phyloP scores from a whole-genome alignment of 2,888 invertebrate genomes.

The Anticlea derivata region DNA sequence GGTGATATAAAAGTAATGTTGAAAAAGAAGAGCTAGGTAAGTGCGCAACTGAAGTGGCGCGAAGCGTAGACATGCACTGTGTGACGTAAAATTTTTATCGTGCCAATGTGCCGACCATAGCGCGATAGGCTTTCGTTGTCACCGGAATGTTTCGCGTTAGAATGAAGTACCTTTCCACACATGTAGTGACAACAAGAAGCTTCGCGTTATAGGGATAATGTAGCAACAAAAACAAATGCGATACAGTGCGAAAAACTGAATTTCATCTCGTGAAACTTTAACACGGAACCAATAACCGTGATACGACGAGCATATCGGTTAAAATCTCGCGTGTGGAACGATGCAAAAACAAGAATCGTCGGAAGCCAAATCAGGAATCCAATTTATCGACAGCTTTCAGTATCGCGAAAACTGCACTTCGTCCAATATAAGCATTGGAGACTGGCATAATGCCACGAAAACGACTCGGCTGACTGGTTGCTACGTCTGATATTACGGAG shows the following conservation, averaged over 20 bases:
- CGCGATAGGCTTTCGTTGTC: too few species aligned
- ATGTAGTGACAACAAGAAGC: too few species aligned
- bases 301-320: constrained; percentile 3
- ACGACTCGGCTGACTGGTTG: constrained; percentile 1
- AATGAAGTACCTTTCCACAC: too few species aligned
- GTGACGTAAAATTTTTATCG: too few species aligned
- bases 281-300: constrained; percentile 2
- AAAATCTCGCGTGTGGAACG: constrained; percentile 13
- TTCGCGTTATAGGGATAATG: too few species aligned
- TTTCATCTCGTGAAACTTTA: not conserved
- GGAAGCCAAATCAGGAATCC: constrained; percentile 25
- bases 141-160: too few species aligned
- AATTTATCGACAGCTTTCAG: constrained; percentile 28
- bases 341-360: constrained; percentile 24
- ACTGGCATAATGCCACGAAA: constrained; percentile 31
- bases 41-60: too few species aligned
- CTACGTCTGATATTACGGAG: constrained; percentile 5
- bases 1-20: too few species aligned
- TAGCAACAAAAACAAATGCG: too few species aligned
- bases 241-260: not conserved
- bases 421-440: constrained; percentile 18
- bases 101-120: too few species aligned
- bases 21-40: too few species aligned
- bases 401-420: constrained; percentile 31
- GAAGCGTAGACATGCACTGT: too few species aligned